phyloP scores from a whole-genome alignment of 2,113 vertebrate genomes.

The Xiphias gladius region DNA sequence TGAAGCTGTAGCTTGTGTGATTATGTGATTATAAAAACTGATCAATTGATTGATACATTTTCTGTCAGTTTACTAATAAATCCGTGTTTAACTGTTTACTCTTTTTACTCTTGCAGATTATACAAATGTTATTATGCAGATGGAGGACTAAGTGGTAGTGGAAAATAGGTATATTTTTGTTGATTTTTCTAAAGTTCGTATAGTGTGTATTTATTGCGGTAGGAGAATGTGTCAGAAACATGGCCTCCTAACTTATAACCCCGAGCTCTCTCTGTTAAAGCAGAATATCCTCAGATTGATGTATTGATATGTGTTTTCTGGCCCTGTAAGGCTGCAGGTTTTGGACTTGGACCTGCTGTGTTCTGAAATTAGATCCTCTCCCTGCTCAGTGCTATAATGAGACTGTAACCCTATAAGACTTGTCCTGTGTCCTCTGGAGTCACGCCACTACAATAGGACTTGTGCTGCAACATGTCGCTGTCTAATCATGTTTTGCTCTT shows the following conservation, averaged over 20 bases:
- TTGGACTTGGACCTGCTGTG: neutral
- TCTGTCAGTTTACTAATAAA: too few relatives aligned
- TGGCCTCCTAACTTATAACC: neutral
- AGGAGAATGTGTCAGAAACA: too few relatives aligned
- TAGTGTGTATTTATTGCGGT: too few relatives aligned
- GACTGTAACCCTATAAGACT: constrained; percentile 54
- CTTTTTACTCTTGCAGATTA: too few relatives aligned
- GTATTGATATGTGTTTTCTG: neutral
- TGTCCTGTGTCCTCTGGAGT: constrained; percentile 40
- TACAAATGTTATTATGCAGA: too few relatives aligned
- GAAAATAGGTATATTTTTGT: too few relatives aligned
- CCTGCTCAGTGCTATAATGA: constrained; percentile 20
- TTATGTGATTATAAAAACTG: too few relatives aligned
- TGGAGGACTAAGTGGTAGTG: too few relatives aligned
- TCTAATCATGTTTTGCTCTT: constrained; percentile 22
- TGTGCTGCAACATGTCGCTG: constrained; percentile 28
- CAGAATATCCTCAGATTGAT: neutral
- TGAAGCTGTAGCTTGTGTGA: too few relatives aligned
- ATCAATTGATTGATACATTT: too few relatives aligned
- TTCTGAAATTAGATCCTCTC: constrained; percentile 5
- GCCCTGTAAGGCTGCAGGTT: neutral
- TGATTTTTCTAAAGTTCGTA: too few relatives aligned
- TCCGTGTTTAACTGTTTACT: too few relatives aligned
- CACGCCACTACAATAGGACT: constrained; percentile 1
- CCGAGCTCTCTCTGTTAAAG: neutral